A percentile compares a stretch with the other conserved stretches of the same genome.
These are phyloP conservation scores for Anableps anableps DNA, from an alignment of 2,797 vertebrate genomes.

Conservation along the genomic window DNA sequence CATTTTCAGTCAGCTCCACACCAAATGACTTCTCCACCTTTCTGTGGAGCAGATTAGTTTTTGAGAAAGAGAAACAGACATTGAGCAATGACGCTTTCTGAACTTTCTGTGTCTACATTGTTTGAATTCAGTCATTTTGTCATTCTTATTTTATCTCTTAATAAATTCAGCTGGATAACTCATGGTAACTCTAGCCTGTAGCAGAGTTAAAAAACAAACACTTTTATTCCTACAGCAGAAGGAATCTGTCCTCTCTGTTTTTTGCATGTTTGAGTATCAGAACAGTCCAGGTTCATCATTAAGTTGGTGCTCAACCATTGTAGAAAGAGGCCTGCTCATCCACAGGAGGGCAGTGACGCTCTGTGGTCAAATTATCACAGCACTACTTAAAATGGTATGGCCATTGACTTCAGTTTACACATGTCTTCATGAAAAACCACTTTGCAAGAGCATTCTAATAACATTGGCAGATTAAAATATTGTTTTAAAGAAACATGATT, in stretches of 20 bases:
- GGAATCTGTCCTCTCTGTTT: background rate
- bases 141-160: background rate
- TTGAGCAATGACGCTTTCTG: conserved; percentile 3
- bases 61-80: conserved; percentile 10
- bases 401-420: background rate
- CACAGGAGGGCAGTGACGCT: conserved; percentile 67
- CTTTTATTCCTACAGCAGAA: background rate
- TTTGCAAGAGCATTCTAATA: background rate
- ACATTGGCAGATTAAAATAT: background rate
- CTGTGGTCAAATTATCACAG: conserved; percentile 12
- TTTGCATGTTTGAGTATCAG: too few species aligned
- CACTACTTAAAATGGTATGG: background rate
- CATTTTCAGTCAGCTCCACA: conserved; percentile 41
- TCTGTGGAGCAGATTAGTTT: conserved; percentile 16
- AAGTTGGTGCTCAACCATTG: conserved; percentile 12
- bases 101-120: background rate
- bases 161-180: background rate
- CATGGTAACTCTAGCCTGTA: background rate
- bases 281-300: background rate
- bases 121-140: background rate
- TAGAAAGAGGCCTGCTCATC: conserved; percentile 20
- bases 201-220: background rate
- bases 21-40: conserved; percentile 52
- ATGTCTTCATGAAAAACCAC: background rate
- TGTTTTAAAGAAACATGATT: background rate